Conservation (phyloP, 2,888 invertebrate genomes). For the Scaptomyza tumidula region DNA sequence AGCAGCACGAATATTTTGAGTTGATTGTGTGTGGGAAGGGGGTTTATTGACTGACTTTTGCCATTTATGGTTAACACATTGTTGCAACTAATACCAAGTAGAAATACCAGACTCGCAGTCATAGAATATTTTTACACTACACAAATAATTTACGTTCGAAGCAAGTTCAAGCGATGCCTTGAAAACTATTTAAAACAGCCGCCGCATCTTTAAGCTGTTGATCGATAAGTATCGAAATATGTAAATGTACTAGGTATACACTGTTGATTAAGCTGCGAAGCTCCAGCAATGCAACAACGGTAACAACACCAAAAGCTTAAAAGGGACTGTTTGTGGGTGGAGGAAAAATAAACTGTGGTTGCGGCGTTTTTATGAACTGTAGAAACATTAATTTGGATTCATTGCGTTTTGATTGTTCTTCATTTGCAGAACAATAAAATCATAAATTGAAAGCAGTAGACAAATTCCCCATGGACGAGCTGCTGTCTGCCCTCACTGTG, state of each 20-base stretch:
- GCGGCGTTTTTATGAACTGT: too few species aligned
- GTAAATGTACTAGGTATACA: not conserved
- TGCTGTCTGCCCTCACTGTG: slow-evolving; percentile 17
- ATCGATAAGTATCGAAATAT: slow-evolving; percentile 29
- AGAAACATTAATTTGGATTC: too few species aligned
- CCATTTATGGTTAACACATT: slow-evolving; percentile 71
- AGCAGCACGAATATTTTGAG: slow-evolving; percentile 22
- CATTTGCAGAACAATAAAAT: slow-evolving; percentile 36
- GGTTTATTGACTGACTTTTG: slow-evolving; percentile 67
- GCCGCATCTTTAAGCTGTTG: slow-evolving; percentile 31
- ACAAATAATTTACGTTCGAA: slow-evolving; percentile 12
- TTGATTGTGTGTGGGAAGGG: slow-evolving; percentile 50
- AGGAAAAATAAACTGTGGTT: not conserved
- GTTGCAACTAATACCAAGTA: slow-evolving; percentile 57
- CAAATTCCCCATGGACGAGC: slow-evolving; percentile 25
- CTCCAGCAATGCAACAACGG: slow-evolving; percentile 37
- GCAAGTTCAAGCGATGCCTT: slow-evolving; percentile 25
- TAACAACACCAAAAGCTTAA: not conserved
- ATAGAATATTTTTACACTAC: not conserved
- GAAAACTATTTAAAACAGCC: slow-evolving; percentile 16
- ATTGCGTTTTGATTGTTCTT: slow-evolving; percentile 30
- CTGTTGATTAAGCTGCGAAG: slow-evolving; percentile 35
- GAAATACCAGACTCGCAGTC: slow-evolving; percentile 19
- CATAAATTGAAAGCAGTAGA: slow-evolving; percentile 34
- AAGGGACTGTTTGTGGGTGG: not conserved